These are phyloP conservation scores for Dasysyrphus tricinctus DNA, from an alignment of 2,888 invertebrate genomes.

Conservation along the genomic window DNA sequence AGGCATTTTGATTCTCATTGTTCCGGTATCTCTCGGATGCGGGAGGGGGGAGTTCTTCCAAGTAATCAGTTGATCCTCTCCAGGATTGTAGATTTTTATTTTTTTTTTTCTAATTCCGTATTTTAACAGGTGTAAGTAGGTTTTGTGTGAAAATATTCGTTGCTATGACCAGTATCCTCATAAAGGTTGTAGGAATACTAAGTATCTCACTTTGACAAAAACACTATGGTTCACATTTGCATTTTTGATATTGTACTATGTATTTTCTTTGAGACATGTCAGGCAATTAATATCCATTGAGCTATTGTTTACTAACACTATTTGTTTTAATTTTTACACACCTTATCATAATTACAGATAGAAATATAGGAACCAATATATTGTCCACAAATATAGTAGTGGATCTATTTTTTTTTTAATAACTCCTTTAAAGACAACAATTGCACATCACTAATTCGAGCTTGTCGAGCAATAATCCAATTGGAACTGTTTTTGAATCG, in stretches of 20 bases:
- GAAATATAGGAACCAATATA: constrained; percentile 63
- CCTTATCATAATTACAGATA: constrained; percentile 45
- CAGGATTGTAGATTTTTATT: constrained; percentile 58
- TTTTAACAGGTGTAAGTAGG: neutral
- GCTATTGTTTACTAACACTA: constrained; percentile 45
- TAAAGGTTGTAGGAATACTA: neutral
- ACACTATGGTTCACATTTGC: constrained; percentile 36
- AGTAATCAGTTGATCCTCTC: constrained; percentile 63
- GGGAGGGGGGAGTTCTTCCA: constrained; percentile 38
- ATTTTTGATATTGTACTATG: constrained; percentile 21
- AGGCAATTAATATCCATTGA: neutral
- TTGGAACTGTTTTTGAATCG: constrained; percentile 57
- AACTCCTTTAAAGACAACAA: constrained; percentile 15
- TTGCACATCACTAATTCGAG: constrained; percentile 42
- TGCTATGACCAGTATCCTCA: constrained; percentile 26
- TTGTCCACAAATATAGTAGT: constrained; percentile 50
- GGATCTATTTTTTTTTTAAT: constrained; percentile 45
- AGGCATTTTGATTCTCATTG: constrained; percentile 99
- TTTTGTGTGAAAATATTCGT: neutral
- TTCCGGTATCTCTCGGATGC: constrained; percentile 80
- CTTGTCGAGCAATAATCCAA: constrained; percentile 48
- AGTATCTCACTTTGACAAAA: neutral
- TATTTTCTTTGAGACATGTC: constrained; percentile 41
- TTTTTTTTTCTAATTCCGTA: neutral
- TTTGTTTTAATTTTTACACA: constrained; percentile 33